Conservation (phyloP, 2,888 invertebrate genomes). For the Agelastica alni region DNA sequence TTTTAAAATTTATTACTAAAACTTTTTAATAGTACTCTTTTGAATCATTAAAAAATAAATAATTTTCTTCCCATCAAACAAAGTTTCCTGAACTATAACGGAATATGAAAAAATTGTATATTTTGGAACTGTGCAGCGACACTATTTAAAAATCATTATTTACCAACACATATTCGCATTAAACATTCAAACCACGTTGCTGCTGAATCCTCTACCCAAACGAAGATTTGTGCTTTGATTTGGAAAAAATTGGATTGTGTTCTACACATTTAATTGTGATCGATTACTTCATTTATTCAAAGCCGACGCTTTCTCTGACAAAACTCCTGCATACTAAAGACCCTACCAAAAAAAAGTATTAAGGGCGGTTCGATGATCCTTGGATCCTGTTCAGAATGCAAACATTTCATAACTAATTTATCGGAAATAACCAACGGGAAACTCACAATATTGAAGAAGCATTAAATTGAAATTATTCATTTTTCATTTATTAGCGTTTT, state of each 20-base stretch:
- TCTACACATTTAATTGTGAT: slow-evolving; percentile 46
- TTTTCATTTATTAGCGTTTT: too few species aligned
- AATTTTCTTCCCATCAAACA: too few species aligned
- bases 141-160: slow-evolving; percentile 20
- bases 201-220: slow-evolving; percentile 34
- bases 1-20: too few species aligned
- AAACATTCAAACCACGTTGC: slow-evolving; percentile 36
- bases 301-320: slow-evolving; percentile 31
- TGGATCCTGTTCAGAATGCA: neutral
- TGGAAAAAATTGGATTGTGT: slow-evolving; percentile 38
- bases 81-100: too few species aligned
- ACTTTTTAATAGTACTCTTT: too few species aligned
- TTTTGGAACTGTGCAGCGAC: neutral
- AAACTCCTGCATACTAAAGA: slow-evolving; percentile 38
- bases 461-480: neutral
- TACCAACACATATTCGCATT: slow-evolving; percentile 20
- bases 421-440: neutral
- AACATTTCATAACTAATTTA: neutral
- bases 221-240: slow-evolving; percentile 41
- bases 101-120: neutral
- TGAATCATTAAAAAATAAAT: too few species aligned
- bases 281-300: slow-evolving; percentile 43
- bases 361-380: slow-evolving; percentile 4
- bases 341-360: slow-evolving; percentile 9
- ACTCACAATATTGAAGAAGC: neutral